These are phyloP conservation scores for Anomalospiza imberbis DNA, from an alignment of 2,797 vertebrate genomes.

Conservation along the genomic window DNA sequence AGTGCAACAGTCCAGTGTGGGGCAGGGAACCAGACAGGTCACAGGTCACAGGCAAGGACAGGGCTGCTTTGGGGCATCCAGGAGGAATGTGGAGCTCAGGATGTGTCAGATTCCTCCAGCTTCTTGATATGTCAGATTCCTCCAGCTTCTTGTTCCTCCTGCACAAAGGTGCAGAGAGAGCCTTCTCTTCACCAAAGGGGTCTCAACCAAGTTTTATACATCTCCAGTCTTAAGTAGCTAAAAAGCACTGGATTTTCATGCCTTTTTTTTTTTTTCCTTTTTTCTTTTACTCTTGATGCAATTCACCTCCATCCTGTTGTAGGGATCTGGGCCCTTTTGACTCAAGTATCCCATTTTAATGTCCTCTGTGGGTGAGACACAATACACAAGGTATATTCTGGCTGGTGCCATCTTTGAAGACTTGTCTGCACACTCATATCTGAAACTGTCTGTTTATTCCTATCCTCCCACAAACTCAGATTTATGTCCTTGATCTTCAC, in stretches of 20 bases:
- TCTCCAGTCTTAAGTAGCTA: neutral
- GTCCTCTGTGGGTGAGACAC: rapidly evolving
- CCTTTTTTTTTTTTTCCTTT: rapidly evolving
- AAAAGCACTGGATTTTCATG: neutral
- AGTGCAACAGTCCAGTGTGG: rapidly evolving
- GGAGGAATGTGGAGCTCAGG: rapidly evolving
- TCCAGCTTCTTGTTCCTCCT: rapidly evolving
- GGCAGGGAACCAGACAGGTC: rapidly evolving
- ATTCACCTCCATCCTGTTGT: rapidly evolving
- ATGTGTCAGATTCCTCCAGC: rapidly evolving
- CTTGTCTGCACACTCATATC: rapidly evolving
- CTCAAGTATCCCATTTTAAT: neutral
- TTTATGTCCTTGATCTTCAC: neutral
- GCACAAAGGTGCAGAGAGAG: neutral
- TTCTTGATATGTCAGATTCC: rapidly evolving
- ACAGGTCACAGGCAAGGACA: rapidly evolving
- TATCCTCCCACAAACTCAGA: neutral
- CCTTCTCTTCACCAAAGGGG: neutral
- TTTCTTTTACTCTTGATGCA: rapidly evolving
- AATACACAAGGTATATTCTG: rapidly evolving
- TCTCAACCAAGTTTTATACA: neutral
- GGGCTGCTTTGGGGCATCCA: rapidly evolving
- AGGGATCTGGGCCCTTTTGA: neutral
- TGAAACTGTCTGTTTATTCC: neutral
- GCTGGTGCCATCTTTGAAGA: neutral